phyloP scores from a whole-genome alignment of 92 coral and sea anemone species.

The Montipora capitata region DNA sequence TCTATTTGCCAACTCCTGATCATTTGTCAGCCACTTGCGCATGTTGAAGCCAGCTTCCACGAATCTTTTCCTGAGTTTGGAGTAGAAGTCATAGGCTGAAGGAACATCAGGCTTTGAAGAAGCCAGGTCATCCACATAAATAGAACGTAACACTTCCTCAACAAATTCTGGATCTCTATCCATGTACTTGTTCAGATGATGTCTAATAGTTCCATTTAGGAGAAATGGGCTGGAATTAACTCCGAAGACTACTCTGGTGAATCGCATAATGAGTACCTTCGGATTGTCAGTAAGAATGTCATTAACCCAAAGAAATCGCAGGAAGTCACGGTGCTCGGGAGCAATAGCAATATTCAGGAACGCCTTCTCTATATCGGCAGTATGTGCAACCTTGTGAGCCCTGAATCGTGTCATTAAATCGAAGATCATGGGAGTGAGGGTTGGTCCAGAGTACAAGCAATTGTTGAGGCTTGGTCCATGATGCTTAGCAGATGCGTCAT shows the following conservation, averaged over 20 bases:
- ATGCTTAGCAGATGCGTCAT: slow-evolving; percentile 61
- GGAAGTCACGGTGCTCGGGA: slow-evolving; percentile 49
- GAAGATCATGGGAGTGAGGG: slow-evolving; percentile 50
- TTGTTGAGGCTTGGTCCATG: slow-evolving; percentile 40
- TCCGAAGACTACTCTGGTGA: neutral
- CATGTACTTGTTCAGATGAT: too few relatives aligned
- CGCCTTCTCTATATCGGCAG: too few relatives aligned
- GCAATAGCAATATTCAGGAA: slow-evolving; percentile 33
- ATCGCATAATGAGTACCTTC: slow-evolving; percentile 9
- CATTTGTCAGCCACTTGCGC: slow-evolving; percentile 66
- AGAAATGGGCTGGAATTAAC: slow-evolving; percentile 4
- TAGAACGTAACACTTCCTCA: slow-evolving; percentile 37
- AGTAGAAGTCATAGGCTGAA: slow-evolving; percentile 41
- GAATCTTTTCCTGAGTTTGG: slow-evolving; percentile 46
- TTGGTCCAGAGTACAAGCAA: slow-evolving; percentile 57
- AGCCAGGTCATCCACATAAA: slow-evolving; percentile 76
- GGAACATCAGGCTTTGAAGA: slow-evolving; percentile 54
- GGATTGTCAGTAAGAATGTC: slow-evolving; percentile 41
- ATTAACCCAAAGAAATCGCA: slow-evolving; percentile 24
- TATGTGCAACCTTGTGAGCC: neutral
- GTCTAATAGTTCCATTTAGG: neutral
- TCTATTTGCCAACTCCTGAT: slow-evolving; percentile 33
- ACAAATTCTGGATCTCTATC: slow-evolving; percentile 27
- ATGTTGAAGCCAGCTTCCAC: slow-evolving; percentile 12
- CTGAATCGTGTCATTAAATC: slow-evolving; percentile 47